These are phyloP conservation scores for Salminus brasiliensis DNA, from an alignment of 2,113 vertebrate genomes.

Conservation along the genomic window DNA sequence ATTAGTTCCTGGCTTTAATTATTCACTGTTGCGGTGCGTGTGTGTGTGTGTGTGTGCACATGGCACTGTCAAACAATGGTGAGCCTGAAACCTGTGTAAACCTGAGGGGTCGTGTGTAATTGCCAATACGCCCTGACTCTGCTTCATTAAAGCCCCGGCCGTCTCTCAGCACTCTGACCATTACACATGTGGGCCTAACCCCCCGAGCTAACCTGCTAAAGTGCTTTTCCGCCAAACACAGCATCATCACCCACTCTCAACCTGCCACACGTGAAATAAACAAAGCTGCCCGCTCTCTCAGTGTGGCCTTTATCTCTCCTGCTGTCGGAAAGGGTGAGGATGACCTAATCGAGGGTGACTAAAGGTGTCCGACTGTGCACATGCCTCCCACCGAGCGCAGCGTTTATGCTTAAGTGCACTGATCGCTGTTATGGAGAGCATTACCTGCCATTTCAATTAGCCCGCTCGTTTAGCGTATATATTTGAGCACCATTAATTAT, in stretches of 20 bases:
- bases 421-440: constrained; percentile 26
- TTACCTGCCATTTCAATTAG: constrained; percentile 39
- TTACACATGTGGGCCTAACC: not conserved
- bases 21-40: not conserved
- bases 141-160: constrained; percentile 25
- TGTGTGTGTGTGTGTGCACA: not conserved
- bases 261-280: constrained; percentile 29
- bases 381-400: not conserved
- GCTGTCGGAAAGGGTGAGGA: constrained; percentile 18
- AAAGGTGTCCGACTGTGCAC: constrained; percentile 28
- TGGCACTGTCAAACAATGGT: constrained; percentile 29
- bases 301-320: constrained; percentile 7
- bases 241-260: constrained; percentile 27
- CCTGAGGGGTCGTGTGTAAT: constrained; percentile 11
- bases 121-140: not conserved
- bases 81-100: constrained; percentile 4
- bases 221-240: constrained; percentile 32
- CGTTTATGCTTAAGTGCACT: constrained; percentile 19
- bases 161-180: constrained; percentile 33
- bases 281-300: not conserved
- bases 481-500: constrained; percentile 37
- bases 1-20: not conserved
- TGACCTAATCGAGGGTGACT: constrained; percentile 21
- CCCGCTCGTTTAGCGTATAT: constrained; percentile 28
- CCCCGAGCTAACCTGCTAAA: constrained; percentile 11